These are phyloP conservation scores for Wiebesia pumilae DNA, from an alignment of 1,140 invertebrate species.

Conservation along the genomic window DNA sequence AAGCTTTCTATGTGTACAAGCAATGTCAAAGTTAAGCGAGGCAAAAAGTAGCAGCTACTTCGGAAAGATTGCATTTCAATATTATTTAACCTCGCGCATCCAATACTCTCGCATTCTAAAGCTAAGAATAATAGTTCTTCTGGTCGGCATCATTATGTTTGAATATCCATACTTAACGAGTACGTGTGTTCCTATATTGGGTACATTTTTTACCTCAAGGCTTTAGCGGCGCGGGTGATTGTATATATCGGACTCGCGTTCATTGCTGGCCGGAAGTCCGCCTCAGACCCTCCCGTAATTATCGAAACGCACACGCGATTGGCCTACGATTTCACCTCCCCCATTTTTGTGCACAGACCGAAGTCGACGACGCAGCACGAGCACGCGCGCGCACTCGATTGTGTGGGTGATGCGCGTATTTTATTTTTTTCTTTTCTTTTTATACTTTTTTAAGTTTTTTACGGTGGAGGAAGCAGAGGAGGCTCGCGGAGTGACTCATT, in stretches of 20 bases:
- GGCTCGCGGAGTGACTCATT: neutral
- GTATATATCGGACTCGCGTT: neutral
- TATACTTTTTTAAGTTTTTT: neutral
- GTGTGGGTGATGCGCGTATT: neutral
- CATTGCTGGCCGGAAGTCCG: constrained; percentile 63
- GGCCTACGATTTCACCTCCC: neutral
- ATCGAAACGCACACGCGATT: constrained; percentile 46
- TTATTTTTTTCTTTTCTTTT: neutral
- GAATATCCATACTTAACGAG: neutral
- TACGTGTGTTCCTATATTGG: neutral
- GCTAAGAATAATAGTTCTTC: neutral
- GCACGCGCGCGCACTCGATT: neutral
- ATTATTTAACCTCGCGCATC: neutral
- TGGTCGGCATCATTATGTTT: neutral
- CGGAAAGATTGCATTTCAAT: neutral
- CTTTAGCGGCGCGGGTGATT: constrained; percentile 12
- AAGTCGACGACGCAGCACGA: too few relatives aligned
- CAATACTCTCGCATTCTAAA: neutral
- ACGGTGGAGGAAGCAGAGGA: neutral
- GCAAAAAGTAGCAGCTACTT: neutral
- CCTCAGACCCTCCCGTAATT: constrained; percentile 70
- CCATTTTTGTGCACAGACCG: too few relatives aligned
- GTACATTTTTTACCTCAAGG: neutral
- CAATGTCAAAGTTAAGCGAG: neutral
- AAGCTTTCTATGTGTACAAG: neutral